phyloP scores from a whole-genome alignment of 2,888 invertebrate species.

The Epistrophe grossulariae region DNA sequence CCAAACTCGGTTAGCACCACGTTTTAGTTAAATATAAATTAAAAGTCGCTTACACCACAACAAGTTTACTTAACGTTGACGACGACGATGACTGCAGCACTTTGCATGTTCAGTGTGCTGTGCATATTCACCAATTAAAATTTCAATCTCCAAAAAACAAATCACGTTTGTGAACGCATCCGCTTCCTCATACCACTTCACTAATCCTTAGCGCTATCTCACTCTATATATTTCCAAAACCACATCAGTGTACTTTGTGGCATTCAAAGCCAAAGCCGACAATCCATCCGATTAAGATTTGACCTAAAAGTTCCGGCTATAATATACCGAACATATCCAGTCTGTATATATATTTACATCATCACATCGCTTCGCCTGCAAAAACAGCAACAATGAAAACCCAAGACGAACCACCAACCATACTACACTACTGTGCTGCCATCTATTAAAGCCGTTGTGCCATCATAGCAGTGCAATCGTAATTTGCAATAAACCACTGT shows the following conservation, averaged over 20 bases:
- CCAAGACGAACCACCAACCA: conserved; percentile 4
- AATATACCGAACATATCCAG: conserved; percentile 63
- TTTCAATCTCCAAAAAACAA: conserved; percentile 67
- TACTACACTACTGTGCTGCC: conserved; percentile 24
- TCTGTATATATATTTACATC: conserved; percentile 35
- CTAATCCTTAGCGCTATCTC: conserved; percentile 13
- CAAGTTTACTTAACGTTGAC: conserved; percentile 49
- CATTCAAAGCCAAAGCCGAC: conserved; percentile 47
- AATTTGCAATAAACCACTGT: conserved; percentile 72
- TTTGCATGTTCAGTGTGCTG: conserved; percentile 38
- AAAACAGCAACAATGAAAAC: conserved; percentile 16
- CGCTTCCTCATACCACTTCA: conserved; percentile 32
- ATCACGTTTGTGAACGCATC: conserved; percentile 55
- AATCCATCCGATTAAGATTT: conserved; percentile 65
- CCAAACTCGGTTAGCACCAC: conserved; percentile 16
- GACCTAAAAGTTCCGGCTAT: conserved; percentile 66
- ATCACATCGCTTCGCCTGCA: not conserved
- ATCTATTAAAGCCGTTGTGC: conserved; percentile 44
- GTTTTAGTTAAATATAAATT: conserved; percentile 59
- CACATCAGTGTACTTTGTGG: conserved; percentile 14
- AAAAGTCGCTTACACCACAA: conserved; percentile 59
- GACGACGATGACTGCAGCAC: conserved; percentile 36
- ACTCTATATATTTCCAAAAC: conserved; percentile 14
- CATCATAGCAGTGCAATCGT: conserved; percentile 52
- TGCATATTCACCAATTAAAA: conserved; percentile 65